phyloP scores from a whole-genome alignment of 2,888 invertebrate genomes.

The Matsumyia berberina region DNA sequence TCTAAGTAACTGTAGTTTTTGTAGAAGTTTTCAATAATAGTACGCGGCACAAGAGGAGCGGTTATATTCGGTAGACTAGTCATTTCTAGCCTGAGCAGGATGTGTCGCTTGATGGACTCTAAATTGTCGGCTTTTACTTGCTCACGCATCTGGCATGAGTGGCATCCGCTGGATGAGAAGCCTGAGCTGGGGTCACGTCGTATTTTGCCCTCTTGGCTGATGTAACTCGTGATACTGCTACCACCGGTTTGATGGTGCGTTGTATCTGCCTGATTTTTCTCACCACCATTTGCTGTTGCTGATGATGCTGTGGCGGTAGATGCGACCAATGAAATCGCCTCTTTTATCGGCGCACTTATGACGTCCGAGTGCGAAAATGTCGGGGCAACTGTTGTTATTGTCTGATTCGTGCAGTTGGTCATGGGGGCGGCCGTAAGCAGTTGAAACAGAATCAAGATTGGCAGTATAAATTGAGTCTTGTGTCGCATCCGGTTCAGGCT shows the following conservation, averaged over 20 bases:
- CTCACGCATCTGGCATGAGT: constrained; percentile 86
- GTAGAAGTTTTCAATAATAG: constrained; percentile 85
- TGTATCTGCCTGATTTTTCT: constrained; percentile 21
- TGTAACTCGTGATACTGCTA: constrained; percentile 78
- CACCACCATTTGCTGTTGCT: constrained; percentile 4
- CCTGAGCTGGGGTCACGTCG: constrained; percentile 74
- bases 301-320: constrained; percentile 3
- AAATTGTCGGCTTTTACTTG: constrained; percentile 87
- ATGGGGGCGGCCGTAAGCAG: constrained; percentile 44
- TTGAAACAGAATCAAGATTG: constrained; percentile 61
- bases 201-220: constrained; percentile 78
- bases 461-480: constrained; percentile 54
- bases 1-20: constrained; percentile 79
- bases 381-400: constrained; percentile 22
- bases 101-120: constrained; percentile 87
- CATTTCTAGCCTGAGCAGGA: constrained; percentile 87
- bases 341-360: neutral
- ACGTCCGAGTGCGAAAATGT: constrained; percentile 15
- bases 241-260: constrained; percentile 61
- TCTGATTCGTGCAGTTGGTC: constrained; percentile 56
- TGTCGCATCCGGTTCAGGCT: constrained; percentile 50
- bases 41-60: constrained; percentile 86
- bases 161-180: constrained; percentile 83
- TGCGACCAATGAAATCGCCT: constrained; percentile 6
- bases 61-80: constrained; percentile 88